Evolutionary conservation across 2,113 vertebrate species (phyloP), one percentile per base, ranked within the genome.

Genomic region (Echinops telfairi): DNA sequence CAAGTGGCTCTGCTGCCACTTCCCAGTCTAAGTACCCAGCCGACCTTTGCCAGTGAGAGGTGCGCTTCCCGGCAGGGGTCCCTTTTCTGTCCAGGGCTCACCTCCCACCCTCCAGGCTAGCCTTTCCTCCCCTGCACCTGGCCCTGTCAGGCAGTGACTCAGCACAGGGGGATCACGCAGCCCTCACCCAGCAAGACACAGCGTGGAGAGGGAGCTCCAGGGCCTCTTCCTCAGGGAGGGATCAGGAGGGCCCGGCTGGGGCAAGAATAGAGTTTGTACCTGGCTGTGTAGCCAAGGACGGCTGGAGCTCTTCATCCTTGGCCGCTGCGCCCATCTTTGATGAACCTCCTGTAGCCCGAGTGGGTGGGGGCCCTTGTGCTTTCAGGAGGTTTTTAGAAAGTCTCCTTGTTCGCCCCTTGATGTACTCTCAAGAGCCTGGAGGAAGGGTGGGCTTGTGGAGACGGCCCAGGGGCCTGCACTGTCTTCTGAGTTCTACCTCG

Each of bases 381-480:
- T 92, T 77, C 23, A 36, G 93, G 91, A 58, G 93, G 40, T 89
- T 43, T 85, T 82, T 58, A 89, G 86, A 90, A 92, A 83, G 94
- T 64, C 66, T 92, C 91, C 80, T 40, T 83, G 90, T 36, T 95
- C 25, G 43, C 38, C 20, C 22, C 17, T 10, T 5, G 15, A 70
- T n/a, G 68, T 89, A 38, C 71, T 58, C 83, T 82, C 86, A 38
- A 62, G 89, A 62, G 40, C 78, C 1, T 43, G 80, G 86, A 89
- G 88, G 94, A 95, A 95, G 31, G 88, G 93, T 81, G 88, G 75
- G 92, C 76, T 93, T 22, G 57, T 77, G 71, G 87, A 79, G 66
- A 83, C 53, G 10, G 8, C 3, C 1, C 5, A 3, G 27, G 62
- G 20, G 43, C 57, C 58, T 1, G 11, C 4, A 33, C 29, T 81